Conservation (phyloP, 2,113 vertebrate genomes). For the Sardina pilchardus region DNA sequence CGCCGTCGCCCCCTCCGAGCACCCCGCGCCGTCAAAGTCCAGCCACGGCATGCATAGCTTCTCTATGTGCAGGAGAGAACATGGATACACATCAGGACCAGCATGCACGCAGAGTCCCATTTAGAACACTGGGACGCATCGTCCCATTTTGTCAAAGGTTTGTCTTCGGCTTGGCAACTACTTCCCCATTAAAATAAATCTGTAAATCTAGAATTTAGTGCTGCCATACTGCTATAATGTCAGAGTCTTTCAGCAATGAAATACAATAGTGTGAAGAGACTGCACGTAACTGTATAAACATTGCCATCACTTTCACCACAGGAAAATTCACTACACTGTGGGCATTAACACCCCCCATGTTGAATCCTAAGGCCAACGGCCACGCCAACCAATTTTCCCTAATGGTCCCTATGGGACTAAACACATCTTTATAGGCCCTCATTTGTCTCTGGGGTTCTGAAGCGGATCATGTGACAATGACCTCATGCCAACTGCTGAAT, state of each 20-base stretch:
- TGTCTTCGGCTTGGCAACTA: background rate
- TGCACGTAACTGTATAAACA: background rate
- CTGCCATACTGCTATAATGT: background rate
- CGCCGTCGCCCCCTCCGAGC: constrained; percentile 55
- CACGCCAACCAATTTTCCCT: background rate
- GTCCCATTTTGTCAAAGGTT: too few relatives aligned
- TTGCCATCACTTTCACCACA: background rate
- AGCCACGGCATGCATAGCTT: constrained; percentile 80
- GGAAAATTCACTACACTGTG: background rate
- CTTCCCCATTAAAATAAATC: background rate
- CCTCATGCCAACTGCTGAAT: background rate
- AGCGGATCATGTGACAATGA: background rate
- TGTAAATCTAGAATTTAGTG: background rate
- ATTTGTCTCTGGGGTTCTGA: background rate
- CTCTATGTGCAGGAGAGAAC: constrained; percentile 64
- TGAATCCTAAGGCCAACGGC: background rate
- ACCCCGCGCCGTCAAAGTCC: constrained; percentile 66
- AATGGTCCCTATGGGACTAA: background rate
- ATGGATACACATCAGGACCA: background rate
- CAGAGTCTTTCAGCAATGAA: background rate
- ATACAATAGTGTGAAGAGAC: background rate
- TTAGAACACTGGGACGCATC: background rate
- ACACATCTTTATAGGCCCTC: background rate
- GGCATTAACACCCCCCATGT: background rate
- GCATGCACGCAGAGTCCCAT: too few relatives aligned